Evolutionary conservation across 1,140 invertebrate species (phyloP).

Genomic region (Charaxes varanes): DNA sequence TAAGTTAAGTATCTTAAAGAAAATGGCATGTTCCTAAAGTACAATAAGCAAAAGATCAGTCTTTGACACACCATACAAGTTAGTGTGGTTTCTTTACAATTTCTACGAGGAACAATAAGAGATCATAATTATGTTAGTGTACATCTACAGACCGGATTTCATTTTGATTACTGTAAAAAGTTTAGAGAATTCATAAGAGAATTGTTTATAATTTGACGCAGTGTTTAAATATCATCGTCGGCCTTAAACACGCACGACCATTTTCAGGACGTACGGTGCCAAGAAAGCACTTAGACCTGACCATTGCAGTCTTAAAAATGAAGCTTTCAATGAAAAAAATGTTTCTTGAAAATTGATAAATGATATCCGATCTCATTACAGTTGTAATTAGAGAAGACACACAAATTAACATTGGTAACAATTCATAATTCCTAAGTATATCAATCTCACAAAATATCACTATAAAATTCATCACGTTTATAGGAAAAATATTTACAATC

Average conservation of each 20-base stretch:
- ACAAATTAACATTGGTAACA: slow-evolving; percentile 6
- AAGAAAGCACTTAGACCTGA: no score
- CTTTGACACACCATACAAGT: slow-evolving; percentile 38
- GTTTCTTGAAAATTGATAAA: slow-evolving; percentile 4
- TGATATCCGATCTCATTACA: slow-evolving; percentile 19
- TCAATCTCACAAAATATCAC: slow-evolving; percentile 11
- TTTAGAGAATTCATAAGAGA: not conserved
- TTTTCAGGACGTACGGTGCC: no score
- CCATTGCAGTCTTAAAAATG: slow-evolving; percentile 2
- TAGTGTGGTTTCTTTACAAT: slow-evolving; percentile 32
- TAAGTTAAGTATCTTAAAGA: slow-evolving; percentile 59
- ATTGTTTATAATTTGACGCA: no score
- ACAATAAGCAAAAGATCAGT: slow-evolving; percentile 55
- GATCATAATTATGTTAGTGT: slow-evolving; percentile 32
- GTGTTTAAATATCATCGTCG: no score
- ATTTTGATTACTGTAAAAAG: slow-evolving; percentile 8
- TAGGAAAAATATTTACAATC: no score
- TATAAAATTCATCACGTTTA: no score
- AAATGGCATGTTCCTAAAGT: slow-evolving; percentile 43
- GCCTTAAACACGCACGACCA: no score
- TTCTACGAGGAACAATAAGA: slow-evolving; percentile 58
- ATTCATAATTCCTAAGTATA: not conserved
- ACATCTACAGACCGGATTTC: slow-evolving; percentile 15
- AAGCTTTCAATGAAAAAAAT: no score
- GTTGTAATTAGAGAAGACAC: slow-evolving; percentile 6